Percentiles rank a stretch among this genome's conserved stretches.
Conservation (phyloP, 2,797 vertebrate genomes). For the Crocodylus rhombifer region DNA sequence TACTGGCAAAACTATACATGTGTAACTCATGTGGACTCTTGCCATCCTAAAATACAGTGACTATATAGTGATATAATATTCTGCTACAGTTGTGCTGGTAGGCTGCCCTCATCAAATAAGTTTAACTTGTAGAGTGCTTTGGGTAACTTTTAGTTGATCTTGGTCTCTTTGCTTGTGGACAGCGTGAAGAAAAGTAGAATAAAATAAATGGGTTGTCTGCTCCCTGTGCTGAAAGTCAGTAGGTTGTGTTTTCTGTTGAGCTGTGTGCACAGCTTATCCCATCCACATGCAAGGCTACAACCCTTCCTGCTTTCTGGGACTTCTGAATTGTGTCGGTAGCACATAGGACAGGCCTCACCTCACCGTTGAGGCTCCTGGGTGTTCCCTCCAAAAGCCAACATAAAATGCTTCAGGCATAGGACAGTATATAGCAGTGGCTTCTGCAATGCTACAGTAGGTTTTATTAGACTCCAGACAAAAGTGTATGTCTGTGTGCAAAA, state of each 20-base stretch:
- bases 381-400: not conserved
- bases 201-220: not conserved
- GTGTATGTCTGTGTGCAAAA: not conserved
- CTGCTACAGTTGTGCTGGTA: fast-evolving
- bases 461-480: not conserved
- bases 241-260: not conserved
- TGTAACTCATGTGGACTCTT: not conserved
- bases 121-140: not conserved
- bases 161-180: not conserved
- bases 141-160: not conserved
- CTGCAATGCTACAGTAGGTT: not conserved
- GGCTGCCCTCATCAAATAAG: not conserved
- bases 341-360: not conserved
- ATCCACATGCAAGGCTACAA: not conserved
- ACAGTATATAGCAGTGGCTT: not conserved
- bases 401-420: not conserved
- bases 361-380: not conserved
- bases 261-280: not conserved
- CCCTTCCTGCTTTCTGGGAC: not conserved
- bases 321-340: not conserved
- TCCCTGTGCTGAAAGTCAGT: not conserved
- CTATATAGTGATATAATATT: not conserved
- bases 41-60: not conserved
- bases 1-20: fast-evolving
- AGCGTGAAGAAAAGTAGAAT: not conserved